Evolutionary conservation across 2,888 invertebrate species (phyloP).

Genomic region (Calliopum simillimum): DNA sequence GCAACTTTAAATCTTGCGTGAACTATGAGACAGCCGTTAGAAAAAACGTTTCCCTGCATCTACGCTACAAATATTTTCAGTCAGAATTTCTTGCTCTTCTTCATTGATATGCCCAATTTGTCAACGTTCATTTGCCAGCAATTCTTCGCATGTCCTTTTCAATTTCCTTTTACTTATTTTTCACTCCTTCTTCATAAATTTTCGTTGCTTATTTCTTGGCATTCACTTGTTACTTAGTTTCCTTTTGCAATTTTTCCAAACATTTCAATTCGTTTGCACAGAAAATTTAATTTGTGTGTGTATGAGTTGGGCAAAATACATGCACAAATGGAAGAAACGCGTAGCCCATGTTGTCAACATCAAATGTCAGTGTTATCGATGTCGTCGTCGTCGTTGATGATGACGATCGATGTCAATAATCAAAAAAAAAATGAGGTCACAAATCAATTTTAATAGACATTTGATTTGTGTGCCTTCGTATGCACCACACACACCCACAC

Average conservation of each 20-base stretch:
- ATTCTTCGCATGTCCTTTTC: constrained; percentile 30
- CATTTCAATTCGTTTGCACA: too few species aligned
- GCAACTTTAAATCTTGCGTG: too few species aligned
- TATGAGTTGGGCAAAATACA: too few species aligned
- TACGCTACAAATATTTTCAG: too few species aligned
- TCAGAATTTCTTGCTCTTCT: background rate
- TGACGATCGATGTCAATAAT: constrained; percentile 1
- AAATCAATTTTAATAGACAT: constrained; percentile 56
- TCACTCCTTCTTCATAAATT: background rate
- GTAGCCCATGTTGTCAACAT: background rate
- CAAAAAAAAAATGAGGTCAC: constrained; percentile 45
- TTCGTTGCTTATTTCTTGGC: background rate
- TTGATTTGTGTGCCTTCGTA: too few species aligned
- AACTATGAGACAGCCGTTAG: too few species aligned
- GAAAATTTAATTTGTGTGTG: constrained; percentile 15
- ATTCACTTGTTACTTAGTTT: background rate
- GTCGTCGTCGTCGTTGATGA: constrained; percentile 14
- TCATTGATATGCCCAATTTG: constrained; percentile 57
- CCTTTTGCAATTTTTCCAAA: too few species aligned
- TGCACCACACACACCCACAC: constrained; percentile 9
- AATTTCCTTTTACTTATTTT: background rate
- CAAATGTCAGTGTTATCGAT: constrained; percentile 1
- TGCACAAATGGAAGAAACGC: background rate
- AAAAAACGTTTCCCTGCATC: too few species aligned
- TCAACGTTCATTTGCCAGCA: constrained; percentile 52